Conservation (phyloP, 2,888 invertebrate species). For the Scelioninae gen. 2 region DNA sequence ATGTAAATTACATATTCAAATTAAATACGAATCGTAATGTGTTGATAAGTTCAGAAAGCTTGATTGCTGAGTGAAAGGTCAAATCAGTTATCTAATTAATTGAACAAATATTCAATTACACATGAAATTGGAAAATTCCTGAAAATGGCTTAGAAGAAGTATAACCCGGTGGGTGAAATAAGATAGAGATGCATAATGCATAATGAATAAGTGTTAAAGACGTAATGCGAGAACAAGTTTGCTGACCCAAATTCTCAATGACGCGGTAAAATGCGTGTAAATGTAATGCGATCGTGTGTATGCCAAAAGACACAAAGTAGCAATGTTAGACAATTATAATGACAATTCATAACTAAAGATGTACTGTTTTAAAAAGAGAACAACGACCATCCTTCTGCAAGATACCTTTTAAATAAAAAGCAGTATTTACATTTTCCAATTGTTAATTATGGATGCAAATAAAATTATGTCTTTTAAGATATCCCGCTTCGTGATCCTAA, state of each 20-base stretch:
- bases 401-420: neutral
- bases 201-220: conserved; percentile 54
- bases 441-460: neutral
- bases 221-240: conserved; percentile 55
- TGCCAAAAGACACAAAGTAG: conserved; percentile 37
- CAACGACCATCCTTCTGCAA: conserved; percentile 17
- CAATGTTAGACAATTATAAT: conserved; percentile 27
- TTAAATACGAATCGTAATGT: neutral
- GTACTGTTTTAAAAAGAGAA: conserved; percentile 29
- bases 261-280: conserved; percentile 54
- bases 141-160: conserved; percentile 25
- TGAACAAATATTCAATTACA: conserved; percentile 7
- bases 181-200: conserved; percentile 28
- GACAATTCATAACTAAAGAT: conserved; percentile 25
- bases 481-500: no score
- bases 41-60: neutral
- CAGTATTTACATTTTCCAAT: neutral
- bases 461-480: no score
- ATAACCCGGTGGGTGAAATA: conserved; percentile 2
- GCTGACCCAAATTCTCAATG: conserved; percentile 59
- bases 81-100: conserved; percentile 8
- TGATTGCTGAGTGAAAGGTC: conserved; percentile 5
- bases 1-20: neutral
- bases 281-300: conserved; percentile 53
- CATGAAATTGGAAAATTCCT: neutral